These are phyloP conservation scores for Saccostrea glomerata DNA, from an alignment of 1,140 invertebrate genomes.

Conservation along the genomic window DNA sequence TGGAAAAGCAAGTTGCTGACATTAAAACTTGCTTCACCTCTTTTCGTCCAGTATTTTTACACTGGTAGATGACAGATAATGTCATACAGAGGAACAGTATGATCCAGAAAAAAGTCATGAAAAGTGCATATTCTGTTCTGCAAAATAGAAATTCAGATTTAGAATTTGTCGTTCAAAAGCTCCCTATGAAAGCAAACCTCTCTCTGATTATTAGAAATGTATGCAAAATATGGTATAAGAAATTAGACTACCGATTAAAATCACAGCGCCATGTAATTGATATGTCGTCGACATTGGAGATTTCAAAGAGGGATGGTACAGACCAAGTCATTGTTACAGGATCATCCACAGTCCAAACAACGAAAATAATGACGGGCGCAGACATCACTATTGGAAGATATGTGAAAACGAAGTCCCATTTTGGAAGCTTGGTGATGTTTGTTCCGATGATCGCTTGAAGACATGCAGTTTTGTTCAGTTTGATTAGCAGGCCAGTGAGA, in stretches of 20 bases:
- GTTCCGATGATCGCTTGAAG: constrained; percentile 19
- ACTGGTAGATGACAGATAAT: constrained; percentile 10
- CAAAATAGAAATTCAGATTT: not conserved
- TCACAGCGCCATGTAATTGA: constrained; percentile 29
- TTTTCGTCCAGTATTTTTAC: not conserved
- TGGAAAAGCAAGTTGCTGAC: constrained; percentile 8
- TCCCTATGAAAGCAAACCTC: no score
- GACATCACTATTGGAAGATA: constrained; percentile 37
- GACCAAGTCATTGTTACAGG: not conserved
- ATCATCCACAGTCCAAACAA: constrained; percentile 28
- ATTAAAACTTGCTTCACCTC: constrained; percentile 19
- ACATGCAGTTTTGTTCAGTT: constrained; percentile 48
- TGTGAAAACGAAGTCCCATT: constrained; percentile 45
- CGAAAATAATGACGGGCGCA: constrained; percentile 11
- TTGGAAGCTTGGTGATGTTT: constrained; percentile 17
- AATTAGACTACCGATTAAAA: constrained; percentile 20
- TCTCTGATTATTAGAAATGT: not conserved
- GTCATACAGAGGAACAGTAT: constrained; percentile 18
- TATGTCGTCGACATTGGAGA: constrained; percentile 40
- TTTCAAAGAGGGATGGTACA: constrained; percentile 25
- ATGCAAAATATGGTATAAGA: not conserved
- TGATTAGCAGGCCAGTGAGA: constrained; percentile 14
- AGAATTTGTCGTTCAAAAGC: no score
- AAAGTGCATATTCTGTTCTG: constrained; percentile 24
- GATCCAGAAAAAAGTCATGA: constrained; percentile 32